phyloP scores from a whole-genome alignment of 2,113 vertebrate genomes.

The Sander vitreus region DNA sequence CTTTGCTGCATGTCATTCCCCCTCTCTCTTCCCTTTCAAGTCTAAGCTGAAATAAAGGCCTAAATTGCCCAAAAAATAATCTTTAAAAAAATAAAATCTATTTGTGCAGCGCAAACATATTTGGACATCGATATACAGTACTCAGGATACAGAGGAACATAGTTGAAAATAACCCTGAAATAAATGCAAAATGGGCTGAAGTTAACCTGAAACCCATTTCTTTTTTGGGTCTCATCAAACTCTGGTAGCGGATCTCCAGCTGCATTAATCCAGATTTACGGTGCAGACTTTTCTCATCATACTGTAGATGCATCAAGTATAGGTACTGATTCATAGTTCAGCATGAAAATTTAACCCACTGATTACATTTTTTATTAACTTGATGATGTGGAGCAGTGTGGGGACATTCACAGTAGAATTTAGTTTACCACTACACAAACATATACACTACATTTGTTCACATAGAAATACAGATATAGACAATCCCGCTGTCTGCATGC shows the following conservation, averaged over 20 bases:
- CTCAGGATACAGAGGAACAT: too few species aligned
- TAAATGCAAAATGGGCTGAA: neutral
- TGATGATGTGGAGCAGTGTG: neutral
- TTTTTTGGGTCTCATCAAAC: neutral
- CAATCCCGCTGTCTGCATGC: neutral
- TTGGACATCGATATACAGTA: too few species aligned
- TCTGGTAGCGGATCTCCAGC: neutral
- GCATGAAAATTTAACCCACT: neutral
- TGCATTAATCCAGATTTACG: neutral
- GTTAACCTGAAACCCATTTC: neutral
- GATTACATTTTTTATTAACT: neutral
- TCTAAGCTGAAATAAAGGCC: too few species aligned
- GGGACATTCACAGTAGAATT: neutral
- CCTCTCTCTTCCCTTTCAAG: too few species aligned
- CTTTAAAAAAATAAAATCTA: too few species aligned
- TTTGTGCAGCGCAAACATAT: too few species aligned
- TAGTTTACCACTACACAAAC: neutral
- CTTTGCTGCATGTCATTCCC: too few species aligned
- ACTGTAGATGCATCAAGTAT: neutral
- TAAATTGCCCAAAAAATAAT: too few species aligned
- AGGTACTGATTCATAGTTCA: neutral
- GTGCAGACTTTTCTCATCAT: neutral
- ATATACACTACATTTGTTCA: conserved; percentile 2
- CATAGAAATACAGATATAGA: neutral
- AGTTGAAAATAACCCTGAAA: neutral